Conservation (phyloP, 2,888 invertebrate genomes). For the Ectropis crepuscularia region DNA sequence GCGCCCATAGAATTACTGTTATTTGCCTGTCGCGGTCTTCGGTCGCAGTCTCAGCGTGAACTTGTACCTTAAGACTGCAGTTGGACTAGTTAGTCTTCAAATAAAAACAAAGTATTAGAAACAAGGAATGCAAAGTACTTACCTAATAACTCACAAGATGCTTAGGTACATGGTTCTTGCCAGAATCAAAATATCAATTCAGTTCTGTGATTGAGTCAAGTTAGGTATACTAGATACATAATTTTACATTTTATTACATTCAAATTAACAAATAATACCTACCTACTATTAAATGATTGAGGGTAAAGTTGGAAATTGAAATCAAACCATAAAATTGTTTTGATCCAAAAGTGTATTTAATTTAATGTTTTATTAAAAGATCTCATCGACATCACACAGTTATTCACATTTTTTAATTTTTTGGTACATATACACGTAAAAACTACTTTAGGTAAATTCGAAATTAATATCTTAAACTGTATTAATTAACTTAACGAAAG, state of each 20-base stretch:
- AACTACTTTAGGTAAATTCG: slow-evolving; percentile 73
- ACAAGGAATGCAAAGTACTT: too few relatives aligned
- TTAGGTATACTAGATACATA: not conserved
- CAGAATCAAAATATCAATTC: too few relatives aligned
- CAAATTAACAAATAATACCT: too few relatives aligned
- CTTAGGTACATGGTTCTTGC: too few relatives aligned
- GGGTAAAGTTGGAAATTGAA: slow-evolving; percentile 18
- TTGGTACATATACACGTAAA: slow-evolving; percentile 64
- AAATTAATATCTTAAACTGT: slow-evolving; percentile 63
- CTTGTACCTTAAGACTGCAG: too few relatives aligned
- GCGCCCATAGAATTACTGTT: too few relatives aligned
- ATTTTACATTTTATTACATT: not conserved
- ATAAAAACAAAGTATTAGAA: too few relatives aligned
- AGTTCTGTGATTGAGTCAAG: too few relatives aligned
- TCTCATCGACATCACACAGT: slow-evolving; percentile 79
- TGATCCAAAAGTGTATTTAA: slow-evolving; percentile 82
- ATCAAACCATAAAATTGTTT: slow-evolving; percentile 53
- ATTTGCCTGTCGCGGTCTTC: too few relatives aligned
- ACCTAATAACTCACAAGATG: too few relatives aligned
- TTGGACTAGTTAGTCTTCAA: too few relatives aligned
- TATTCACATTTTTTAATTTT: slow-evolving; percentile 70
- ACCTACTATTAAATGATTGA: not conserved
- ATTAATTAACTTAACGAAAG: not conserved
- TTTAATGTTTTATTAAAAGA: slow-evolving; percentile 72
- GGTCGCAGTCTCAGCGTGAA: too few relatives aligned